Conservation (phyloP, 2,113 vertebrate species). For the Tetrao urogallus region DNA sequence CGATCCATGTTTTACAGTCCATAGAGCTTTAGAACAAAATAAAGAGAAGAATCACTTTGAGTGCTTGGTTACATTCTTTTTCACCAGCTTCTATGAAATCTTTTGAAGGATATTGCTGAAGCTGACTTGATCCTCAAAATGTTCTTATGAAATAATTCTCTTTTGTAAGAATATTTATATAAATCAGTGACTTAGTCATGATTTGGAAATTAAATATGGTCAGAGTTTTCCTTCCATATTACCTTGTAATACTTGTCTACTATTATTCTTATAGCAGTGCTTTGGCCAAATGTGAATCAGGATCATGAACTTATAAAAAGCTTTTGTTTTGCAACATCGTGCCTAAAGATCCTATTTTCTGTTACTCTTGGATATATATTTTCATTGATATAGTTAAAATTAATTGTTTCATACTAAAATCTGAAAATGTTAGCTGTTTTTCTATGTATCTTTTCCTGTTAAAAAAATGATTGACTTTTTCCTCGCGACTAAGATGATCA, state of each 20-base stretch:
- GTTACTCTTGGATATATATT: not conserved
- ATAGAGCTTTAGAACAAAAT: not conserved
- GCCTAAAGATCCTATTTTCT: not conserved
- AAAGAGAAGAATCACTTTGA: not conserved
- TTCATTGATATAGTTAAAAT: not conserved
- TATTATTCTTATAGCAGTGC: not conserved
- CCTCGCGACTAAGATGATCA: too few species aligned
- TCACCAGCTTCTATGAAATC: not conserved
- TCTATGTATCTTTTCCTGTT: not conserved
- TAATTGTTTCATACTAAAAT: not conserved
- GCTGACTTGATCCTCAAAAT: not conserved
- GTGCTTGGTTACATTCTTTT: not conserved
- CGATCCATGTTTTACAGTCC: not conserved
- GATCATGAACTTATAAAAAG: not conserved
- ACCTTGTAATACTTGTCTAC: not conserved
- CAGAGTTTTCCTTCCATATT: not conserved
- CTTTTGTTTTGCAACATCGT: not conserved
- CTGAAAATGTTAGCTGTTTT: not conserved
- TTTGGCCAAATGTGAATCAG: not conserved
- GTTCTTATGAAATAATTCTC: not conserved
- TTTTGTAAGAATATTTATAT: not conserved
- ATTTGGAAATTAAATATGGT: not conserved
- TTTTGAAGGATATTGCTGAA: not conserved
- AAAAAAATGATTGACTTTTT: not conserved
- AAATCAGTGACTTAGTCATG: not conserved